Evolutionary conservation across 2,797 vertebrate genomes (phyloP).

Genomic region (Poeciliopsis infans): DNA sequence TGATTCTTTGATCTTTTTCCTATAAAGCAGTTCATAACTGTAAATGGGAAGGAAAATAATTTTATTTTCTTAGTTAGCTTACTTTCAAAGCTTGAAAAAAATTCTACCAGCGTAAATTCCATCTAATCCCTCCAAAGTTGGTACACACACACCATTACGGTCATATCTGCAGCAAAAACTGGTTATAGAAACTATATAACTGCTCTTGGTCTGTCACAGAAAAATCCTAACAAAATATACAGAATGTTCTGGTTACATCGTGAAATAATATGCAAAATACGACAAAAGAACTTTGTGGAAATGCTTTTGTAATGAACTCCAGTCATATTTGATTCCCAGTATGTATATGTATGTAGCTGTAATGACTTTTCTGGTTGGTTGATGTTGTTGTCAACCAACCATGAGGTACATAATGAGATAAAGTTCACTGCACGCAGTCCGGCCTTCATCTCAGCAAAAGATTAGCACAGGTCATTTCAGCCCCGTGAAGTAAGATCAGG

Average conservation of each 20-base stretch:
- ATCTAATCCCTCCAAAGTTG: background rate
- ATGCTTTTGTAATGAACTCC: background rate
- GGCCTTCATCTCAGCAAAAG: conserved; percentile 69
- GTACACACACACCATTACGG: background rate
- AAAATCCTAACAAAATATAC: background rate
- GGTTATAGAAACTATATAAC: background rate
- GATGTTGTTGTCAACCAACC: conserved; percentile 41
- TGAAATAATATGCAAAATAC: background rate
- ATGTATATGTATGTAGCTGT: conserved; percentile 20
- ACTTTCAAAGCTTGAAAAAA: background rate
- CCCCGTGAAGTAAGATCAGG: conserved; percentile 46
- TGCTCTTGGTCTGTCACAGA: background rate
- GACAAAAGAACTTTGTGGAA: background rate
- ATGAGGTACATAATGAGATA: conserved; percentile 72
- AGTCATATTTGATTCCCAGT: background rate
- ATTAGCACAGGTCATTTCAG: conserved; percentile 76
- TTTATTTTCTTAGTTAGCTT: background rate
- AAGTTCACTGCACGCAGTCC: conserved; percentile 69
- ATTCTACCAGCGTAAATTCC: background rate
- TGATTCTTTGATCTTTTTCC: background rate
- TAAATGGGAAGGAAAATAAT: background rate
- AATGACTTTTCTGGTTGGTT: conserved; percentile 15
- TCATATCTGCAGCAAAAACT: background rate
- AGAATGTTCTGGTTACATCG: background rate
- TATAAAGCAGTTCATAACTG: background rate